phyloP scores from a whole-genome alignment of 2,888 invertebrate species.

The Lacanobia oleracea region DNA sequence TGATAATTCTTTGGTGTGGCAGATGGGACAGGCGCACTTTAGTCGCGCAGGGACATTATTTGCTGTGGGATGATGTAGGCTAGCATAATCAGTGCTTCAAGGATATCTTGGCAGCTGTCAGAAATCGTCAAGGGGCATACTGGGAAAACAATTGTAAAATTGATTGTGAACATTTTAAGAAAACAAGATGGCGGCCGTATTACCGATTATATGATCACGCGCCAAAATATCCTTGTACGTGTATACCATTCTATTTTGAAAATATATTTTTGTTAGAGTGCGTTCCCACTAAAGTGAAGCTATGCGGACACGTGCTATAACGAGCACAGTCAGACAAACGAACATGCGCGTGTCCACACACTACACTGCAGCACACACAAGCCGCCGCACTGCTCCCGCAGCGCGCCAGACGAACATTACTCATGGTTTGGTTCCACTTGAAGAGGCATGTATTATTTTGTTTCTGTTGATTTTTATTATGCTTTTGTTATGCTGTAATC shows the following conservation, averaged over 20 bases:
- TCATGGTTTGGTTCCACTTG: slow-evolving; percentile 70
- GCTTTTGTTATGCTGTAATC: slow-evolving; percentile 87
- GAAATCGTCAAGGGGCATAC: too few relatives aligned
- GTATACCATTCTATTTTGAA: background rate
- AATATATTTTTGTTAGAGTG: background rate
- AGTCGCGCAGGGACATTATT: background rate
- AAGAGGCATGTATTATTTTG: slow-evolving; percentile 80
- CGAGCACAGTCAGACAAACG: too few relatives aligned
- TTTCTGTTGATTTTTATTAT: slow-evolving; percentile 87
- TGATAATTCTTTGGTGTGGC: background rate
- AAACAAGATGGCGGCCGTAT: background rate
- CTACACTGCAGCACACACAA: too few relatives aligned
- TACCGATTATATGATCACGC: background rate
- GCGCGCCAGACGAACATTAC: slow-evolving; percentile 66
- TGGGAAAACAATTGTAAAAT: background rate
- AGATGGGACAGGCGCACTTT: background rate
- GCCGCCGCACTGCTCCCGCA: slow-evolving; percentile 2
- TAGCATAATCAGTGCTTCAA: background rate
- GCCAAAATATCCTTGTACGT: background rate
- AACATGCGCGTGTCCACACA: too few relatives aligned
- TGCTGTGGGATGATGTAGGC: background rate
- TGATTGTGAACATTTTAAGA: background rate
- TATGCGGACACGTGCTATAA: background rate
- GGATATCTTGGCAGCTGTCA: background rate
- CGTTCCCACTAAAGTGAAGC: background rate